Percentiles rank a stretch among this genome's conserved stretches.
phyloP scores from a whole-genome alignment of 2,888 invertebrate species.

The Macrosiphum euphorbiae region DNA sequence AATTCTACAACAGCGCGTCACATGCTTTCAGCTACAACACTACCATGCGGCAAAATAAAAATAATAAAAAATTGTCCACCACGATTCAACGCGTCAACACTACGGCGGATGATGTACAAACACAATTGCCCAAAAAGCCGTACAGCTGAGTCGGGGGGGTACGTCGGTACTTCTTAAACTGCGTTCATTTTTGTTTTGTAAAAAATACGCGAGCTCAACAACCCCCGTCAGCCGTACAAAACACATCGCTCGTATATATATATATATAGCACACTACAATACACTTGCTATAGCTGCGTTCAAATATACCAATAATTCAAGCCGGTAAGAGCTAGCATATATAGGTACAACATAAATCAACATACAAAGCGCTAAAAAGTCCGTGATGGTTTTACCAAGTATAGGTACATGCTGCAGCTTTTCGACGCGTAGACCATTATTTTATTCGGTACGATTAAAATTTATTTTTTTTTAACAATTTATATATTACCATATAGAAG shows the following conservation, averaged over 20 bases:
- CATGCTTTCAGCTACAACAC: background rate
- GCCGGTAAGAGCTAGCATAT: background rate
- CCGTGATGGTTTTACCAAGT: constrained; percentile 4
- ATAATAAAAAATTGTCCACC: background rate
- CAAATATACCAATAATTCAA: constrained; percentile 5
- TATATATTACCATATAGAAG: constrained; percentile 6
- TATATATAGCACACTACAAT: background rate
- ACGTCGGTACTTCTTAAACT: background rate
- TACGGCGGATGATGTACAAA: background rate
- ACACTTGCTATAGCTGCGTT: background rate
- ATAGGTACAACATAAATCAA: constrained; percentile 25
- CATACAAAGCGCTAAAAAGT: constrained; percentile 14
- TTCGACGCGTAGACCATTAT: background rate
- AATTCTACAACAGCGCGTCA: background rate
- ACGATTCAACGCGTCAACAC: background rate
- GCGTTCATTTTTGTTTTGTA: background rate
- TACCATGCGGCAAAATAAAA: background rate
- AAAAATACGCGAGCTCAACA: background rate
- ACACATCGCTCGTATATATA: background rate
- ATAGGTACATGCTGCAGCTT: background rate
- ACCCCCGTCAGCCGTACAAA: background rate
- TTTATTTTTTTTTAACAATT: background rate
- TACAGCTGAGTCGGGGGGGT: background rate
- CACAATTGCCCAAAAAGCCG: constrained; percentile 2
- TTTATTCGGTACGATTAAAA: background rate